phyloP scores from a whole-genome alignment of 2,888 invertebrate species.

The Rhagonycha fulva region DNA sequence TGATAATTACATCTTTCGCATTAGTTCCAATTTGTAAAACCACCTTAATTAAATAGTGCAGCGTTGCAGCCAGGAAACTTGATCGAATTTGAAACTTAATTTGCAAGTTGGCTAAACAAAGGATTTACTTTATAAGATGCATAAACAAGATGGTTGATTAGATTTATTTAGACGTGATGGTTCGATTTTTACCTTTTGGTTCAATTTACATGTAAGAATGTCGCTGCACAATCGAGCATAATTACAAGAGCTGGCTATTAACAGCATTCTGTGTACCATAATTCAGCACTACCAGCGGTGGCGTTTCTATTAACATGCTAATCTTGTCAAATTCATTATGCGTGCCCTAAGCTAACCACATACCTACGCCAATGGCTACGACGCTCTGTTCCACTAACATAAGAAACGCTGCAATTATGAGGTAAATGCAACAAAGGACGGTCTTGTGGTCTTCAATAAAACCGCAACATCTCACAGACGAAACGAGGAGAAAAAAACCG shows the following conservation, averaged over 20 bases:
- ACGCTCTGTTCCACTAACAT: conserved; percentile 16
- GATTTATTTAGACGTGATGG: conserved; percentile 41
- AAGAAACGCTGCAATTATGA: conserved; percentile 32
- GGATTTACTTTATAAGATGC: conserved; percentile 32
- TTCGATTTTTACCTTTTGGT: conserved; percentile 36
- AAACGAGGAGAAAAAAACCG: neutral
- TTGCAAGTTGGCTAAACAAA: conserved; percentile 37
- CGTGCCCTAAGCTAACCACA: conserved; percentile 19
- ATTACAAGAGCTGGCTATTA: conserved; percentile 28
- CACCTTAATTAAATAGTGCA: neutral
- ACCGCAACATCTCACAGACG: too few relatives aligned
- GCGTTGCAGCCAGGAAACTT: neutral
- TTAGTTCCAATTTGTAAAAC: neutral
- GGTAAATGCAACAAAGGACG: neutral
- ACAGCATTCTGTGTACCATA: conserved; percentile 12
- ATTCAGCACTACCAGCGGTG: conserved; percentile 18
- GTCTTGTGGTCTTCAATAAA: too few relatives aligned
- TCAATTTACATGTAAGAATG: conserved; percentile 45
- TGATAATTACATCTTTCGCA: neutral
- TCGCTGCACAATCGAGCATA: conserved; percentile 41
- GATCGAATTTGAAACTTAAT: conserved; percentile 25
- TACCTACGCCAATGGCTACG: conserved; percentile 24
- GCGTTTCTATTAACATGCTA: conserved; percentile 37
- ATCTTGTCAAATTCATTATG: conserved; percentile 34
- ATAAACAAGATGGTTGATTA: conserved; percentile 41